Evolutionary conservation across 2,888 invertebrate genomes (phyloP).

Genomic region (Thera britannica): DNA sequence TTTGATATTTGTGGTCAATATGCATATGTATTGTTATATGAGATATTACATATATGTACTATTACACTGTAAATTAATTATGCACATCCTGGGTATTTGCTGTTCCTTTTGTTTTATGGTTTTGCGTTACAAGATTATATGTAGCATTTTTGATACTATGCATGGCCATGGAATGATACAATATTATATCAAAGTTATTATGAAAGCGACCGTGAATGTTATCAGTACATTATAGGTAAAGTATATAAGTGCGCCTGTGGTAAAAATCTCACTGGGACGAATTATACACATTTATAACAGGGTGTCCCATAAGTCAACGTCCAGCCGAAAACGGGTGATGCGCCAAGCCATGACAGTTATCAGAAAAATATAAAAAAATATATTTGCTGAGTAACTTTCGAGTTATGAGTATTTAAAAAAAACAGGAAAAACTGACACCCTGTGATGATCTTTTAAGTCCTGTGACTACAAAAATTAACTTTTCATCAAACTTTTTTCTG

Average conservation of each 20-base stretch:
- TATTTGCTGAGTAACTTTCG: too few relatives aligned
- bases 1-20: conserved; percentile 51
- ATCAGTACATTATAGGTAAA: conserved; percentile 44
- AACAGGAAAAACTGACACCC: too few relatives aligned
- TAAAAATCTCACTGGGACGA: conserved; percentile 47
- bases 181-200: conserved; percentile 47
- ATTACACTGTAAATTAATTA: conserved; percentile 73
- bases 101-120: conserved; percentile 62
- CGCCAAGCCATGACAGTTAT: too few relatives aligned
- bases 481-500: too few relatives aligned
- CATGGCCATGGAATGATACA: conserved; percentile 78
- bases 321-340: too few relatives aligned
- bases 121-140: conserved; percentile 63
- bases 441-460: too few relatives aligned
- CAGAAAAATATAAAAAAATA: too few relatives aligned
- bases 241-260: conserved; percentile 42
- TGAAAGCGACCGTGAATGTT: conserved; percentile 47
- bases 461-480: too few relatives aligned
- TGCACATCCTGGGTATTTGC: conserved; percentile 75
- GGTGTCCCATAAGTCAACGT: too few relatives aligned
- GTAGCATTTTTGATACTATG: conserved; percentile 71
- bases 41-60: conserved; percentile 45
- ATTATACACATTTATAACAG: background rate
- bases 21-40: conserved; percentile 49
- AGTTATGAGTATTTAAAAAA: too few relatives aligned